Evolutionary conservation across 1,140 invertebrate species (phyloP), one percentile per base, ranked within the genome.

Genomic region (Metaphire vulgaris): DNA sequence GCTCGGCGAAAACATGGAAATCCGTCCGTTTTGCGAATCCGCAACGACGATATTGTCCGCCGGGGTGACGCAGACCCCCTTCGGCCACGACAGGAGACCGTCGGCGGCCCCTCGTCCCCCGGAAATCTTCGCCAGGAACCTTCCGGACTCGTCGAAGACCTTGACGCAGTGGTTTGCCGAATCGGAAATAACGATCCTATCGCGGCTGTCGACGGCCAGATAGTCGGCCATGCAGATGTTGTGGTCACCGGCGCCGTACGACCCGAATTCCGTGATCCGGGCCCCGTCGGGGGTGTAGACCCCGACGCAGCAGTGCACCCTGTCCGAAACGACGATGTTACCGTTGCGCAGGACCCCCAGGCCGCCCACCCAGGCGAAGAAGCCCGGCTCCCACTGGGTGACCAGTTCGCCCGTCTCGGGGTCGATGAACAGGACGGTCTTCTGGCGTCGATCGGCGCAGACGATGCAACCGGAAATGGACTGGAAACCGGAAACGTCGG

Each of bases 21-120:
- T 74, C 0, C 94, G 89, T 86, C 96, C 94, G 84, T 97, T 97
- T 80, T 93, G 92, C 78, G 93, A 89, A 85, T 97, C 95, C 1
- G 94, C 93, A 0, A 98, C 90, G 21, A 95, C 89, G 16, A 96
- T 90, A 79, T 93, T 89, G 0, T 92, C 92, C 68, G 91, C 88
- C 70, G 89, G 89, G 83, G 95, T 92, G 34, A 92, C 91, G 77
- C 92, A 92, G 1, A 97, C 88, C 0, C 95, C 95, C 93, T 95
- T 97, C 0, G 95, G 95, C 69, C 93, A 89, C 79, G 92, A 92
- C 2, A 95, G 87, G 81, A 93, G 89, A 0, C 93, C 91, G 77
- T 91, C 89, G 1, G 88, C 88, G 74, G 90, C 89, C 0, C 92
- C 92, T 79, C 92, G 90, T 64, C 88, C 88, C 6, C 41, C 6